A percentile compares a stretch with the other conserved stretches of the same genome.
Conservation (phyloP, 2,888 invertebrate species). For the Muschampia plurimacula region DNA sequence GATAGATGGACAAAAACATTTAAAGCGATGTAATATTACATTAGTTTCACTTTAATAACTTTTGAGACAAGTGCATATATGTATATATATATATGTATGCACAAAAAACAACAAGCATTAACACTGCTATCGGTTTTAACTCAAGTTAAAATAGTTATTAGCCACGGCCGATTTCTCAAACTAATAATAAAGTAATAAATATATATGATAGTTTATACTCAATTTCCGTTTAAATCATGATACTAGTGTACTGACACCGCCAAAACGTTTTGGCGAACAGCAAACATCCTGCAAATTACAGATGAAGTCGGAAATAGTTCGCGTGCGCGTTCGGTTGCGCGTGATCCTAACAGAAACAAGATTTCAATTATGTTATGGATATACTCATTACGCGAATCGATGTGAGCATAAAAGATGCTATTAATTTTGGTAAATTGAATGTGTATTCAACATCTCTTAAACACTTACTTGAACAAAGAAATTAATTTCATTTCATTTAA, state of each 20-base stretch:
- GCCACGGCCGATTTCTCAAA: not conserved
- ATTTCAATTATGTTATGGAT: not conserved
- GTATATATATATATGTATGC: too few relatives aligned
- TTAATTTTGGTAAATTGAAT: too few relatives aligned
- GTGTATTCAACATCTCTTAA: not conserved
- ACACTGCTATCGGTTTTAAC: too few relatives aligned
- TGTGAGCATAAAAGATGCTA: too few relatives aligned
- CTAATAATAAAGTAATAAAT: not conserved
- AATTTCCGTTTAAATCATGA: not conserved
- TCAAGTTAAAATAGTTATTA: not conserved
- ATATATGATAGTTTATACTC: not conserved
- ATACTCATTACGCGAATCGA: too few relatives aligned
- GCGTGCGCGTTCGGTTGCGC: not conserved
- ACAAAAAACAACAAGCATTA: too few relatives aligned
- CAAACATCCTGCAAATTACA: slow-evolving; percentile 3
- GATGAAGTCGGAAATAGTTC: not conserved
- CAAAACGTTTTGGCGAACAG: not conserved
- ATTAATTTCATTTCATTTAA: too few relatives aligned
- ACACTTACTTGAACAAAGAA: too few relatives aligned
- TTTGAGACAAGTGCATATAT: too few relatives aligned
- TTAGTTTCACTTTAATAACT: too few relatives aligned
- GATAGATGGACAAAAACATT: too few relatives aligned
- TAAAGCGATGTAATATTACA: too few relatives aligned
- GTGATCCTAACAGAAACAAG: slow-evolving; percentile 5
- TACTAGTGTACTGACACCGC: not conserved